phyloP scores from a whole-genome alignment of 1,140 invertebrate genomes.

The Elysia chlorotica region DNA sequence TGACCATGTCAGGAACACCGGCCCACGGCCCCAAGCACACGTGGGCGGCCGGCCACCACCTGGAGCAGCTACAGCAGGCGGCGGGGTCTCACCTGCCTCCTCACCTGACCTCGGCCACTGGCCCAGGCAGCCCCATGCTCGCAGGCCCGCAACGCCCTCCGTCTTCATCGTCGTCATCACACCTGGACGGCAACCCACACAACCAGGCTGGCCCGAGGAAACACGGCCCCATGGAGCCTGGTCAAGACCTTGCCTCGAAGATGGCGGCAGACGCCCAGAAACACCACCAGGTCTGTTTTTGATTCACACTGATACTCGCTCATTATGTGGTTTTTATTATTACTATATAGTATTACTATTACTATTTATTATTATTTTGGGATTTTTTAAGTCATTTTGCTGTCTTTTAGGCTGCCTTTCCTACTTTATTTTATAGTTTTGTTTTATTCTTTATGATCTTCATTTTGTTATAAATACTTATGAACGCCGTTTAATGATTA shows the following conservation, averaged over 20 bases:
- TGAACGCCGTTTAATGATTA: too few species aligned
- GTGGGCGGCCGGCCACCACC: not conserved
- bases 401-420: too few species aligned
- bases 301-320: too few species aligned
- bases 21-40: not conserved
- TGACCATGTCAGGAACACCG: not conserved
- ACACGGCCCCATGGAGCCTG: not conserved
- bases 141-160: constrained; percentile 27
- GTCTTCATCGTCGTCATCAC: too few species aligned
- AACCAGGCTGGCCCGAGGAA: constrained; percentile 20
- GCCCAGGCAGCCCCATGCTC: constrained; percentile 6
- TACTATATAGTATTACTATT: too few species aligned
- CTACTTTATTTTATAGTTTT: too few species aligned
- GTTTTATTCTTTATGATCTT: too few species aligned
- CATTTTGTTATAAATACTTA: too few species aligned
- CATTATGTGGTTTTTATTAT: too few species aligned
- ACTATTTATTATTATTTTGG: too few species aligned
- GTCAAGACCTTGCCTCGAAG: not conserved
- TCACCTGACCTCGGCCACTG: not conserved
- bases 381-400: too few species aligned
- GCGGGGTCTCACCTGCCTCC: not conserved
- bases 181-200: too few species aligned
- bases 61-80: not conserved
- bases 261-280: not conserved
- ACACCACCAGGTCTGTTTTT: not conserved